A percentile compares a stretch with the other conserved stretches of the same genome.
Evolutionary conservation across 2,113 vertebrate genomes (phyloP).

Genomic region (Cheirogaleus medius): DNA sequence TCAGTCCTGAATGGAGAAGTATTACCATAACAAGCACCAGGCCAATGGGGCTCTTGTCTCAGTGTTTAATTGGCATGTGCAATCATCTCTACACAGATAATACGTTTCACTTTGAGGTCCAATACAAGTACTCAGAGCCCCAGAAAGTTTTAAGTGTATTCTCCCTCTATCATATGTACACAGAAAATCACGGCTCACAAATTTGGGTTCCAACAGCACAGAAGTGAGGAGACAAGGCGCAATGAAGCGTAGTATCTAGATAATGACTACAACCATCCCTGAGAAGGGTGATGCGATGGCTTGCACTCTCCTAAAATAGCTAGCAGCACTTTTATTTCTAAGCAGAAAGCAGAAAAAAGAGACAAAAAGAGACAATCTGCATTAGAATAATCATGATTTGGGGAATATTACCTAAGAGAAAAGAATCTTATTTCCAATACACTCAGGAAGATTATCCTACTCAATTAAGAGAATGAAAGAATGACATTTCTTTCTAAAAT

Average conservation of each 20-base stretch:
- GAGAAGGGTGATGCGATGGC: background rate
- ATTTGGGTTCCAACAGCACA: background rate
- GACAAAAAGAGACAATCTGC: background rate
- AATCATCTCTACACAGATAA: accelerated
- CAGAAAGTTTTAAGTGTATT: too few relatives aligned
- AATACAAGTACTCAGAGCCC: background rate
- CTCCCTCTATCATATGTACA: background rate
- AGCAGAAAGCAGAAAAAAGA: background rate
- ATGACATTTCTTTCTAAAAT: background rate
- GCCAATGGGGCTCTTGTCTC: background rate
- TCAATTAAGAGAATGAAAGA: background rate
- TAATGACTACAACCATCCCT: background rate
- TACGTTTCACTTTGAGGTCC: background rate
- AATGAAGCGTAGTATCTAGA: background rate
- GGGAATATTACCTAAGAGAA: background rate
- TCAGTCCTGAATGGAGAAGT: background rate
- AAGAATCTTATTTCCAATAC: background rate
- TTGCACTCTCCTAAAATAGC: background rate
- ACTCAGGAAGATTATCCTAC: background rate
- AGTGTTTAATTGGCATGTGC: accelerated
- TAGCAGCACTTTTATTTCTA: background rate
- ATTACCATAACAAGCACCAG: too few relatives aligned
- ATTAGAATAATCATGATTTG: background rate
- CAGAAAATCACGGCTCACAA: background rate
- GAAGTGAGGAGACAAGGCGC: background rate